Percentiles rank a stretch among this genome's conserved stretches.
Evolutionary conservation across 2,113 vertebrate species (phyloP).

Genomic region (Falco punctatus): DNA sequence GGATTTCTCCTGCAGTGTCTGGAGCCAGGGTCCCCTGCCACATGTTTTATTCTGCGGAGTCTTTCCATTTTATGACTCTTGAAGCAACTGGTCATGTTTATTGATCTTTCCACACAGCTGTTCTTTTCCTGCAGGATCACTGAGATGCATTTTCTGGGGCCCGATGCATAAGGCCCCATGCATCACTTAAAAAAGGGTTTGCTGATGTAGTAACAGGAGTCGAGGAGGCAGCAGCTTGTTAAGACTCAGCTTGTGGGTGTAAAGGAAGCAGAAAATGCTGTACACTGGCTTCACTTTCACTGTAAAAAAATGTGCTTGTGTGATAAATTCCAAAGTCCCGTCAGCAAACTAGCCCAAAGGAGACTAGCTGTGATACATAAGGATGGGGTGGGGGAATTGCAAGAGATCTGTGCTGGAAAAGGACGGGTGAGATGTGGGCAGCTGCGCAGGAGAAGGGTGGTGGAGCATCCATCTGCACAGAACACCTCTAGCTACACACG

Average conservation of each 20-base stretch:
- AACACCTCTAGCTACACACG: neutral
- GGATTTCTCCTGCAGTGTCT: neutral
- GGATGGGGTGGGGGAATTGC: neutral
- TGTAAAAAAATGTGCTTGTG: conserved; percentile 24
- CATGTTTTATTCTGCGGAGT: neutral
- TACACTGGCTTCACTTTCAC: neutral
- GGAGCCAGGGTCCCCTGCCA: neutral
- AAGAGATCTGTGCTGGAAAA: neutral
- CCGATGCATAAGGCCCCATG: neutral
- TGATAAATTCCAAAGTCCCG: neutral
- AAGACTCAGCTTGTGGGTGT: conserved; percentile 11
- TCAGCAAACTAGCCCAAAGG: neutral
- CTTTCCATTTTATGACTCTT: conserved; percentile 35
- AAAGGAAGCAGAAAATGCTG: conserved; percentile 27
- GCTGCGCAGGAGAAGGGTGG: neutral
- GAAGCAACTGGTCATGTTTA: conserved; percentile 56
- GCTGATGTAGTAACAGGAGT: neutral
- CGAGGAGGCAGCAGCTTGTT: neutral
- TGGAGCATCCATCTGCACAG: neutral
- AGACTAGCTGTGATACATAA: neutral
- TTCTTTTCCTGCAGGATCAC: conserved; percentile 20
- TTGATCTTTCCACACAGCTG: conserved; percentile 60
- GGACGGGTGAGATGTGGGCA: neutral
- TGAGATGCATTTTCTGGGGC: neutral
- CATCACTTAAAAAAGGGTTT: neutral